Base-by-base conservation (phyloP, 2,888 invertebrate species). In the Amblyjoppa proteus region DNA sequence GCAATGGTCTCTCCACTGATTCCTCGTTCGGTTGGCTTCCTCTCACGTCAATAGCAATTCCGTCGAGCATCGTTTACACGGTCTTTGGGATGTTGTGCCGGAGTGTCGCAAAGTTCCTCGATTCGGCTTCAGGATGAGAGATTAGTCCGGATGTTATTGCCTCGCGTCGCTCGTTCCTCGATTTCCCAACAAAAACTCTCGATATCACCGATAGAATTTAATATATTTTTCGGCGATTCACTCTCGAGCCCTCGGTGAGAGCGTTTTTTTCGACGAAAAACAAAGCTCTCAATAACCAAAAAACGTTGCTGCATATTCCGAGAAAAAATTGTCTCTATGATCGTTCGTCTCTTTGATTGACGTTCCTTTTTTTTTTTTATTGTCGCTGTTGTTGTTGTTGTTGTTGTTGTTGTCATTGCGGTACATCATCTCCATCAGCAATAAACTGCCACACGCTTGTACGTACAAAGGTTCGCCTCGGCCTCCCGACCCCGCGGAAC, bases 401-500 rank as follows among this genome's bases (percentile, higher is more conserved):
- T 41, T 9, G 41, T 41, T 38, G 38, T 38, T 9, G 11, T 41
- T 41, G 9, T 38, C n/a, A 20, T n/a, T 13, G n/a, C 7, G 25
- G 66, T 34, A 34, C 25, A 53, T 76, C 76, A 38, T 76, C 53
- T 76, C 11, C 49, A n/a, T 49, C 31, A 9, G 53, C 53, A 68
- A 28, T 38, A 20, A 38, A 76, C 34, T 51, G 20, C 34, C 13
- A 61, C 31, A n/a, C 28, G 16, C 28, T 3, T 11, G 31, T 31
- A 41, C 38, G 51, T 70, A 84, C 68, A 85, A 78, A 70, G 73
- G 81, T 75, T 81, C 75, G 64, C 69, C 85, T 76, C 56, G 56
- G 41, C 70, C 76, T 80, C 76, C 77, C 56, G 61, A 76, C 25
- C 64, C n/a, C 78, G 7, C 74, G 74, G 79, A 81, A 77, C 77